Evolutionary conservation across 2,797 vertebrate genomes (phyloP).

Genomic region (Arrhamphus sclerolepis): DNA sequence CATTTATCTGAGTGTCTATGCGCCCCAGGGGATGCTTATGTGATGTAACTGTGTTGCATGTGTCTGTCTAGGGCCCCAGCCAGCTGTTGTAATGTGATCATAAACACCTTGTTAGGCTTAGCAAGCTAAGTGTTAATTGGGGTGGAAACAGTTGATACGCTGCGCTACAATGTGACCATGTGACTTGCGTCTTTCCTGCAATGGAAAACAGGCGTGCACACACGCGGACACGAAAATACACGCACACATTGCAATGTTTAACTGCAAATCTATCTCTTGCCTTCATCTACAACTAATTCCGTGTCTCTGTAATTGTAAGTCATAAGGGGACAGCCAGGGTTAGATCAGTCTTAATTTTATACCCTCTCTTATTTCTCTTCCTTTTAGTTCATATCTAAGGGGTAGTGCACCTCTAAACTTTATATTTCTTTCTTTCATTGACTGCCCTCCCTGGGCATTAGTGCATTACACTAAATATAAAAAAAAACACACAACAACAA

Average conservation of each 20-base stretch:
- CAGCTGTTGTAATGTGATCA: conserved; percentile 75
- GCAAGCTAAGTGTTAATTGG: conserved; percentile 81
- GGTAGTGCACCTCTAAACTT: conserved; percentile 1
- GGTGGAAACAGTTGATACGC: conserved; percentile 72
- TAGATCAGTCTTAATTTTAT: conserved; percentile 3
- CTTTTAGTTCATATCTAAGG: not conserved
- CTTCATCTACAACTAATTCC: conserved; percentile 5
- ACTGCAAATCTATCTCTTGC: conserved; percentile 4
- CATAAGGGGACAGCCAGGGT: not conserved
- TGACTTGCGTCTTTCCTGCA: conserved; percentile 41
- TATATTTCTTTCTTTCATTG: not conserved
- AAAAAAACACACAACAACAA: not conserved
- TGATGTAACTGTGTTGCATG: conserved; percentile 25
- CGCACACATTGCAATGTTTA: not conserved
- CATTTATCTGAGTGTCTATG: conserved; percentile 47
- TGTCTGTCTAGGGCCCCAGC: conserved; percentile 41
- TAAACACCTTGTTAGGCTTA: conserved; percentile 82
- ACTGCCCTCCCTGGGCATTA: conserved; percentile 16
- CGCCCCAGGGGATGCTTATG: conserved; percentile 44
- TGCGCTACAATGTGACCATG: conserved; percentile 49
- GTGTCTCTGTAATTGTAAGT: not conserved
- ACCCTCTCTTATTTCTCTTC: conserved; percentile 2
- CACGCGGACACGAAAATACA: conserved; percentile 7
- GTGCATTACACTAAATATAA: conserved; percentile 10
- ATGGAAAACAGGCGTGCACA: conserved; percentile 34